Evolutionary conservation across 2,113 vertebrate genomes (phyloP).

Genomic region (Semnornis frantzii): DNA sequence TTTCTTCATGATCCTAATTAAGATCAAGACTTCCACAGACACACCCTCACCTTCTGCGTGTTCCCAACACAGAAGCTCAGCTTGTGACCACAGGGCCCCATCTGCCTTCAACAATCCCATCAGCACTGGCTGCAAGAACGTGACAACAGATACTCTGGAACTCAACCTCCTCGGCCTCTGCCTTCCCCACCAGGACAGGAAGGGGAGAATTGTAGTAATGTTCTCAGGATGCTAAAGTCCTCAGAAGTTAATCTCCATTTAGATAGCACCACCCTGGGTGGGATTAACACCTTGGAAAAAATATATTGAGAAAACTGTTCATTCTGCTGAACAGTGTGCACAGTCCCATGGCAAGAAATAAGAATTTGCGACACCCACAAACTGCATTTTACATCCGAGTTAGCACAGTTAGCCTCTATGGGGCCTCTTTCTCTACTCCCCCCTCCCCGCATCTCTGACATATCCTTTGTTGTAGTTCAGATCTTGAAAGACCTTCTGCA

Average conservation of each 20-base stretch:
- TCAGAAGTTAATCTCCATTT: not conserved
- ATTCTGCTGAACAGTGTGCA: not conserved
- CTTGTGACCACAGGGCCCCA: accelerated
- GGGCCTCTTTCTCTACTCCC: not conserved
- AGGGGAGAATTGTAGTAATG: not conserved
- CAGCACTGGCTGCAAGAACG: accelerated
- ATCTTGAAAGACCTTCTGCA: not conserved
- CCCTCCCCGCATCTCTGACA: not conserved
- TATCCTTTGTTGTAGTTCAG: not conserved
- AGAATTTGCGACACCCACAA: not conserved
- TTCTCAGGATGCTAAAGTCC: not conserved
- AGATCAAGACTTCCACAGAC: not conserved
- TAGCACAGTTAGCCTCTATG: not conserved
- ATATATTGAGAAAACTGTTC: not conserved
- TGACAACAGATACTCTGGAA: not conserved
- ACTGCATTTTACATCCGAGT: not conserved
- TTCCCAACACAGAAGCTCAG: not conserved
- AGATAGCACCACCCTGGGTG: not conserved
- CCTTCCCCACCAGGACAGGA: not conserved
- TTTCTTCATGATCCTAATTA: not conserved
- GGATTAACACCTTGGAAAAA: not conserved
- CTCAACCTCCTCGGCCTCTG: not conserved
- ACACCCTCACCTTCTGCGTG: not conserved
- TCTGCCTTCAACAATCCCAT: not conserved
- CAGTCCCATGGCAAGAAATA: not conserved